Percentiles rank a stretch among this genome's conserved stretches.
phyloP scores from a whole-genome alignment of 2,113 vertebrate genomes.

The Hemicordylus capensis region DNA sequence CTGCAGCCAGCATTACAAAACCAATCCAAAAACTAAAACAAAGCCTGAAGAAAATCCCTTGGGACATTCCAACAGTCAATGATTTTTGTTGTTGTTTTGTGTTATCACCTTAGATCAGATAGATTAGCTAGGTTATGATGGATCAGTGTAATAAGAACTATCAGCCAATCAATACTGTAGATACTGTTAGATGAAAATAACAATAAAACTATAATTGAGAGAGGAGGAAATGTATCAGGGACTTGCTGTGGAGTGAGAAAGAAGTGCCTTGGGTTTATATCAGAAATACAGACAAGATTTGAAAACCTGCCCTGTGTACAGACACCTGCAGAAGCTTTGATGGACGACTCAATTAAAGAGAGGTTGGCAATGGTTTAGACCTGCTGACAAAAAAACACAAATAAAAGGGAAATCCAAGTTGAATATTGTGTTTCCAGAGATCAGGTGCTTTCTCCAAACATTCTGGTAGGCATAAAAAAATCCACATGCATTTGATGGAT shows the following conservation, averaged over 20 bases:
- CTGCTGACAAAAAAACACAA: neutral
- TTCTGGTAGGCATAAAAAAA: neutral
- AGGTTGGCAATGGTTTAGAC: neutral
- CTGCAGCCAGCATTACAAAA: neutral
- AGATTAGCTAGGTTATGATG: constrained; percentile 15
- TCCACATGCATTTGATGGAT: neutral
- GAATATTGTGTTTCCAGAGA: neutral
- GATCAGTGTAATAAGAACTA: constrained; percentile 12
- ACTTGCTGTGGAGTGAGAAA: neutral
- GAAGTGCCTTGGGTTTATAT: constrained; percentile 4
- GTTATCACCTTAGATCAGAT: neutral
- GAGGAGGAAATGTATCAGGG: neutral
- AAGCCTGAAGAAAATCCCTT: neutral
- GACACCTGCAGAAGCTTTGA: constrained; percentile 5
- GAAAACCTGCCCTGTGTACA: neutral
- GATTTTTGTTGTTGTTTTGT: neutral
- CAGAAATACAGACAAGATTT: neutral
- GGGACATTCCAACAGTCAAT: neutral
- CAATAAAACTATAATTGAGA: neutral
- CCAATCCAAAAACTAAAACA: too few relatives aligned
- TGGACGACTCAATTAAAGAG: constrained; percentile 16
- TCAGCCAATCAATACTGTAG: constrained; percentile 9
- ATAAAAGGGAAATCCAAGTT: constrained; percentile 1
- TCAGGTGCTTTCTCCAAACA: neutral
- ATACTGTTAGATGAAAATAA: neutral